Conservation (phyloP, 1,140 invertebrate genomes). For the Drosophila biarmipes region DNA sequence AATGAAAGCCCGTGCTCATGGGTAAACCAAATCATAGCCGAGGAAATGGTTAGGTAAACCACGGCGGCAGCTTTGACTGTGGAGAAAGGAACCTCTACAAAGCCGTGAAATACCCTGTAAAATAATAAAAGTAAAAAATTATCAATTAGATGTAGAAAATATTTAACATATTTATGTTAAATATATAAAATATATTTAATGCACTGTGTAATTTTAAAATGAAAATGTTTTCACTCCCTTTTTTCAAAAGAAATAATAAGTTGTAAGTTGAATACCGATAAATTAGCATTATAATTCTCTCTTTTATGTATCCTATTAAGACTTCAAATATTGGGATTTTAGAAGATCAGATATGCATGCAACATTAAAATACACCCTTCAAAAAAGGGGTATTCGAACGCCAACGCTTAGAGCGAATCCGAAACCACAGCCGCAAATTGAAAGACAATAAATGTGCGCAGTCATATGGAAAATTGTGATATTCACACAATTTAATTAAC, state of each 20-base stretch:
- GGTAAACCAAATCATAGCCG: constrained; percentile 26
- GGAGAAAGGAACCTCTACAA: not conserved
- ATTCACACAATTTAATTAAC: constrained; percentile 85
- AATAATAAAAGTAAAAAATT: not conserved
- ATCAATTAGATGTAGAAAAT: too few relatives aligned
- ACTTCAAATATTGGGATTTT: too few relatives aligned
- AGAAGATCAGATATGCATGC: too few relatives aligned
- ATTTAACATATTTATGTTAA: too few relatives aligned
- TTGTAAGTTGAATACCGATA: too few relatives aligned
- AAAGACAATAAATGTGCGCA: constrained; percentile 84
- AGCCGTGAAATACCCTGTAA: constrained; percentile 7
- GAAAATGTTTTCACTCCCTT: too few relatives aligned
- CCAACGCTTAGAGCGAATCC: constrained; percentile 7
- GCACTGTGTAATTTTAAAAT: too few relatives aligned
- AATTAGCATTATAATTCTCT: too few relatives aligned
- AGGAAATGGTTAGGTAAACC: constrained; percentile 32
- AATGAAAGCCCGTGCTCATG: constrained; percentile 52
- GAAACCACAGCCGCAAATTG: constrained; percentile 77
- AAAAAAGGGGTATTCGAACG: constrained; percentile 25
- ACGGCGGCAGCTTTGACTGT: not conserved
- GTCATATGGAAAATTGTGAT: constrained; percentile 84
- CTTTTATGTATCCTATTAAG: too few relatives aligned
- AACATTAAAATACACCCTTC: too few relatives aligned
- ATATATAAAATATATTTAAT: too few relatives aligned
- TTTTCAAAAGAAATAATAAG: too few relatives aligned